Base-by-base conservation (phyloP, 2,113 vertebrate species). In the Sturnus vulgaris region DNA sequence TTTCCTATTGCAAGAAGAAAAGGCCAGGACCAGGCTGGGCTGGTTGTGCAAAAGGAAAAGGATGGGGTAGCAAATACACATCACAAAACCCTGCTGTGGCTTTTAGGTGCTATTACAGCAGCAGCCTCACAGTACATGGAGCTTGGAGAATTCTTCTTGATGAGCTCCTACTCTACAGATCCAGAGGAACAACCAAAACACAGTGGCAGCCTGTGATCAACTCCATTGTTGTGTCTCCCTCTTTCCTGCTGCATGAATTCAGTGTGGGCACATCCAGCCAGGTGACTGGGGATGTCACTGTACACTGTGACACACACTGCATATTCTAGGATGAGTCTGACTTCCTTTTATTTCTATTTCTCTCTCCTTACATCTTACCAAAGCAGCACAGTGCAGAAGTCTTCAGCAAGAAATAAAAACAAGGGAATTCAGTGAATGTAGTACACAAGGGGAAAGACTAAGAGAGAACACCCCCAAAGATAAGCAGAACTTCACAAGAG, bases 161-260 rank as follows among this genome's bases (percentile, higher is more conserved):
- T 35, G 17, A 81, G 7, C 11, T 79, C 42, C 33, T 21, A 1
- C 22, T 30, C 66, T 18, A 2, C 18, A 70, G 15, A 63, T 13
- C 25, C 60, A 61, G 16, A 63, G 15, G 39, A 56, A 40, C 5
- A 76, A 39, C 27, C 44, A 81, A 78, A 90, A 55, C 19, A 44
- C 3, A 4, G 7, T 15, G 24, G 13, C 25, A 90, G 16, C 11
- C 63, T 50, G 30, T 19, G 15, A 37, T 24, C 33, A 30, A 3
- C 11, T 59, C 71, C 16, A 0, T 33, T 47, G 55, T 69, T 13
- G 30, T 14, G 37, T 57, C 9, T 86, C 33, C 15, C 35, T 73
- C 2, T 0, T 12, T 92, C 10, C 24, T 64, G 55, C 5, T 86
- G n/a, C 47, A 15, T 0, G 2, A 44, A 40, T 57, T 73, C 50